A percentile compares a stretch with the other conserved stretches of the same genome.
Evolutionary conservation across 2,797 vertebrate species (phyloP).

Genomic region (Acrossocheilus wenchowensis): DNA sequence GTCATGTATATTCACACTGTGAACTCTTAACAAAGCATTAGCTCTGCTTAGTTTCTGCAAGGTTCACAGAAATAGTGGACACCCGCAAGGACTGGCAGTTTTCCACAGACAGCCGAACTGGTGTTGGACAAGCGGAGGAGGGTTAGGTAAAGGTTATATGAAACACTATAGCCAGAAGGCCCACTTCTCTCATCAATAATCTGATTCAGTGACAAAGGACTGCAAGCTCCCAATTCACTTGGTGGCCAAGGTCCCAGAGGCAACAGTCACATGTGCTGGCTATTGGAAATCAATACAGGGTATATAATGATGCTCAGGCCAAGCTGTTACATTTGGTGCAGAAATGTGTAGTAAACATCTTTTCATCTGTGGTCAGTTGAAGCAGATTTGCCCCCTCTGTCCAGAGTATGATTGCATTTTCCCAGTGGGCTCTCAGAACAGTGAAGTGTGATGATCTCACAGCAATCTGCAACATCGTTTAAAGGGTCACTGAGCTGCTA

Average conservation of each 20-base stretch:
- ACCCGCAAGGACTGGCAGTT: constrained; percentile 43
- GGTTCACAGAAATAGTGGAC: constrained; percentile 46
- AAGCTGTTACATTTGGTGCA: constrained; percentile 47
- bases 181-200: constrained; percentile 56
- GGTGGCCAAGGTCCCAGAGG: constrained; percentile 48
- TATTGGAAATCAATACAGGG: constrained; percentile 56
- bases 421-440: constrained; percentile 41
- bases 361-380: constrained; percentile 48
- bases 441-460: constrained; percentile 47
- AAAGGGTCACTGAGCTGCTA: constrained; percentile 41
- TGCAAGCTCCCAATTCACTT: constrained; percentile 48
- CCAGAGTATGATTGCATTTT: constrained; percentile 44
- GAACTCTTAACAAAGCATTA: constrained; percentile 46
- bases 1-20: constrained; percentile 43
- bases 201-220: constrained; percentile 55
- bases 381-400: constrained; percentile 13
- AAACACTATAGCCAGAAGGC: constrained; percentile 47
- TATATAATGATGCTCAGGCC: constrained; percentile 52
- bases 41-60: constrained; percentile 35
- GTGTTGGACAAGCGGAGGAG: constrained; percentile 29
- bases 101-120: constrained; percentile 27
- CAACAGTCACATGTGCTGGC: constrained; percentile 50
- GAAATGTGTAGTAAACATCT: constrained; percentile 46
- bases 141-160: constrained; percentile 50
- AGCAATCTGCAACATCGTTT: constrained; percentile 28